Base-by-base conservation (phyloP, 2,888 invertebrate species). In the Cremastinae sp. region DNA sequence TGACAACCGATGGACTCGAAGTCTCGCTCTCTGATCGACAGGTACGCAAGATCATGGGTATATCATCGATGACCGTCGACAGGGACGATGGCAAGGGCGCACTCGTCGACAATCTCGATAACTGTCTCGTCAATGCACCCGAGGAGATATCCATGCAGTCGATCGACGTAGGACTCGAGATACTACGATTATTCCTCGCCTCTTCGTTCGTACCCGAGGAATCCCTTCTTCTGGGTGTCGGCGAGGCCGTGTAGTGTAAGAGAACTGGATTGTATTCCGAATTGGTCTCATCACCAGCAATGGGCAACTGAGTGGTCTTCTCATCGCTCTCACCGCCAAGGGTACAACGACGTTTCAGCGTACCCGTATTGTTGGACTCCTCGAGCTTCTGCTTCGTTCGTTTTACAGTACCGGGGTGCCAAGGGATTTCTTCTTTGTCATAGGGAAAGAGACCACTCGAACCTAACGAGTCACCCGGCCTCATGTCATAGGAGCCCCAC, bases 401-500 rank as follows among this genome's bases (percentile, higher is more conserved):
- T 84, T 93, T 94, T 0, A 95, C 94, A 0, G 94, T 94, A 1
- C 95, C 94, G 0, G 93, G 91, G 87, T 92, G 91, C 92, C 93
- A 93, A 39, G 93, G 93, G 81, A 93, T 92, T 75, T 93, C 93
- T 82, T 93, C 92, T 79, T 91, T 92, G 78, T 91, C 91, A 81
- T 92, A 93, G 1, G 91, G 91, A 75, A 92, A 92, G 68, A 91
- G 85, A n/a, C 91, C 91, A 78, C 91, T 90, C 18, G 90, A 89
- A 49, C 90, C 87, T 1, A 88, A 79, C 0, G 84, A 73, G 73
- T 88, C 86, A 65, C 88, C 85, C 0, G 91, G 91, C 18, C 92
- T 88, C 90, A 92, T 93, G 82, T 95, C 94, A 83, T 94, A 94
- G 5, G 94, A 94, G 10, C 94, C 94, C 93, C 94, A 94, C 51